phyloP scores from a whole-genome alignment of 2,888 invertebrate genomes.

The Ischnus inquisitorius region DNA sequence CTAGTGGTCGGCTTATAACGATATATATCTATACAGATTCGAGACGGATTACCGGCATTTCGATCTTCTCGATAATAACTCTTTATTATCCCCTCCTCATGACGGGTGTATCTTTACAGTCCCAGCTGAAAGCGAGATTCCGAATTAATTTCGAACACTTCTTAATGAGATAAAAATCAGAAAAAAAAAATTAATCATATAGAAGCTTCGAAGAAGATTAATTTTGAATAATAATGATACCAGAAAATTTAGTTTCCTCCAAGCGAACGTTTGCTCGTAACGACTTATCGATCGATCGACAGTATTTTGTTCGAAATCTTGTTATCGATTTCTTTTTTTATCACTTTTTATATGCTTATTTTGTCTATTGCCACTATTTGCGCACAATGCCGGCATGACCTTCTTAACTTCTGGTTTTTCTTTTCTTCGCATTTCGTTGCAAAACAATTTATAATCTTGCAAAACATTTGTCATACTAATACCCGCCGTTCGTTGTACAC shows the following conservation, averaged over 20 bases:
- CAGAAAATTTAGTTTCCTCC: slow-evolving; percentile 3
- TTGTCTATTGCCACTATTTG: too few relatives aligned
- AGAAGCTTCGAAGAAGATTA: too few relatives aligned
- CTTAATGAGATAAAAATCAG: too few relatives aligned
- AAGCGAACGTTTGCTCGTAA: neutral
- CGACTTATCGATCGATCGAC: neutral
- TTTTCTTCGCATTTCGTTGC: neutral
- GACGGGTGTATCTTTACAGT: too few relatives aligned
- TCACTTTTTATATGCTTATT: too few relatives aligned
- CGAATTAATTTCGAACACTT: too few relatives aligned
- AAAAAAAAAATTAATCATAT: too few relatives aligned
- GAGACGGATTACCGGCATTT: slow-evolving; percentile 36
- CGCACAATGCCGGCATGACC: neutral
- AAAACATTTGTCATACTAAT: neutral
- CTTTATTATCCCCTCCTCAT: slow-evolving; percentile 36
- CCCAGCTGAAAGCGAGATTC: too few relatives aligned
- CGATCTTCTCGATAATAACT: slow-evolving; percentile 42
- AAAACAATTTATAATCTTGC: neutral
- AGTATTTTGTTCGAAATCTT: neutral
- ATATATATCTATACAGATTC: slow-evolving; percentile 20
- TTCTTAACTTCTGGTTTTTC: neutral
- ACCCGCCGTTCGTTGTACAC: neutral
- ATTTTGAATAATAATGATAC: too few relatives aligned
- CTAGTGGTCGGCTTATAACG: neutral
- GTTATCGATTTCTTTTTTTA: too few relatives aligned